Percentiles rank a stretch among this genome's conserved stretches.
phyloP scores from a whole-genome alignment of 1,140 invertebrate genomes.

The Charaxes varanes region DNA sequence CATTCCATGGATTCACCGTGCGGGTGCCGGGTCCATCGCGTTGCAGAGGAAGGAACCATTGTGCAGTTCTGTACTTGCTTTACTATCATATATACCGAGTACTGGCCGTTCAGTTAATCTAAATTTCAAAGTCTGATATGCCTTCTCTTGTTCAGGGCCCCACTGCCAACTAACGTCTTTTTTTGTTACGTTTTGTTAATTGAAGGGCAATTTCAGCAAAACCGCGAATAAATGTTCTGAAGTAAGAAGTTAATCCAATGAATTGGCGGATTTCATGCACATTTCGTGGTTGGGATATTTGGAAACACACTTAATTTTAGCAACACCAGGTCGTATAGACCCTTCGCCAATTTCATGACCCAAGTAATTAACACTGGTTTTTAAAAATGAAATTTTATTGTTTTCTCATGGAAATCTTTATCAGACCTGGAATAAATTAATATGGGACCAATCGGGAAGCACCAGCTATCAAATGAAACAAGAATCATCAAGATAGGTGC shows the following conservation, averaged over 20 bases:
- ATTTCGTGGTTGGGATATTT: slow-evolving; percentile 1
- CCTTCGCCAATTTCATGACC: slow-evolving; percentile 11
- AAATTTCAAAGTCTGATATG: slow-evolving; percentile 15
- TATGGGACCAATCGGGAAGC: no score
- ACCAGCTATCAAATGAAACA: no score
- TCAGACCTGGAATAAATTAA: no score
- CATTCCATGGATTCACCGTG: no score
- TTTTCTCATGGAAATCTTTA: no score
- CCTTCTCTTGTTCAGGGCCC: slow-evolving; percentile 12
- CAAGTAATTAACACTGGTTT: slow-evolving; percentile 6
- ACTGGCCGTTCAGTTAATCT: slow-evolving; percentile 14
- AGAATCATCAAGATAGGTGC: no score
- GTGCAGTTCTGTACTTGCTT: slow-evolving; percentile 13
- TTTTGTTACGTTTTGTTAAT: slow-evolving; percentile 18
- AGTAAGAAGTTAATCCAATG: slow-evolving; percentile 11
- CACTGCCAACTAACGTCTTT: slow-evolving; percentile 17
- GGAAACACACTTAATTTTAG: slow-evolving; percentile 4
- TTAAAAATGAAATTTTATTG: slow-evolving; percentile 14
- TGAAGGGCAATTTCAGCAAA: slow-evolving; percentile 22
- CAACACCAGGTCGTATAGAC: neutral
- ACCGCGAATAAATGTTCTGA: slow-evolving; percentile 17
- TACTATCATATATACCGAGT: slow-evolving; percentile 17
- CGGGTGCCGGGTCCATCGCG: no score
- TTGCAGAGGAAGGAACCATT: no score
- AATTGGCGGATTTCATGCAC: slow-evolving; percentile 8